Evolutionary conservation across 2,888 invertebrate genomes (phyloP).

Genomic region (Eupithecia tripunctaria): DNA sequence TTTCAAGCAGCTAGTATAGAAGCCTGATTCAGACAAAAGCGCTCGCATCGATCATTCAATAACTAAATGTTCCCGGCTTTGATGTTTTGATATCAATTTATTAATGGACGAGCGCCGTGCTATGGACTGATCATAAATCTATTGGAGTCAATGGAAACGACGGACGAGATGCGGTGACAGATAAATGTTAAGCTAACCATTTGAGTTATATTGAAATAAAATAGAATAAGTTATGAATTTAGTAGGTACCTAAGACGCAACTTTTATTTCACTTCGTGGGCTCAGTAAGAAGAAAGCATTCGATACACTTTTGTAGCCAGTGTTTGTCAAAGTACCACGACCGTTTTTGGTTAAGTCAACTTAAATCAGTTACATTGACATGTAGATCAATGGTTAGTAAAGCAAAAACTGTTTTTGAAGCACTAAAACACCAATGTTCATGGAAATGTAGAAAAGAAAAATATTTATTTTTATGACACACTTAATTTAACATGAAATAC

Average conservation of each 20-base stretch:
- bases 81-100: constrained; percentile 64
- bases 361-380: no score
- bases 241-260: no score
- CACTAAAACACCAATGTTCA: no score
- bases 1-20: constrained; percentile 9
- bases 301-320: not conserved
- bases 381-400: no score
- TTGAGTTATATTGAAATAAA: not conserved
- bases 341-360: no score
- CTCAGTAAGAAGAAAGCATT: not conserved
- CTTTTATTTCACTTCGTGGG: no score
- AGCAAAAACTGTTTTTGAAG: no score
- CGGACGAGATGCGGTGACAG: constrained; percentile 37
- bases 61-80: constrained; percentile 62
- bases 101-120: constrained; percentile 60
- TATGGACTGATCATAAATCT: constrained; percentile 61
- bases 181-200: not conserved
- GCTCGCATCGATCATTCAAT: constrained; percentile 65
- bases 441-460: no score
- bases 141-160: constrained; percentile 13
- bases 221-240: not conserved
- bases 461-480: no score
- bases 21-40: constrained; percentile 57
- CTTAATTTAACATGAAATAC: no score
- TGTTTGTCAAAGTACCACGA: no score